Base-by-base conservation (phyloP, 1,140 invertebrate species). In the Drosophila arizonae region DNA sequence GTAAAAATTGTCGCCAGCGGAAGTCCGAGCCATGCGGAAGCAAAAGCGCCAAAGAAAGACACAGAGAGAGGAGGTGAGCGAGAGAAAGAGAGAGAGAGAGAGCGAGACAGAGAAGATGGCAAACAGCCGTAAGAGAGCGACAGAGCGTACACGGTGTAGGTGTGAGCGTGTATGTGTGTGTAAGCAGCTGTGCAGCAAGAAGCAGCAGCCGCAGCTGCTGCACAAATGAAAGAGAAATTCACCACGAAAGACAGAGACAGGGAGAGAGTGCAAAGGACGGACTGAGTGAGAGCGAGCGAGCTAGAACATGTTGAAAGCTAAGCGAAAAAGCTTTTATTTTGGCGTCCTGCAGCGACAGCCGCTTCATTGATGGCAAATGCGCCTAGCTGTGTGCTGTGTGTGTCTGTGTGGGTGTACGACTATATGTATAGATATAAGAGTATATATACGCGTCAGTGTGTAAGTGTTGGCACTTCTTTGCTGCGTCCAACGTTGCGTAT, bases 181-280 rank as follows among this genome's bases (percentile, higher is more conserved):
- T 60, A 55, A 86, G 79, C 82, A 86, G 82, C 82, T 86, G 82
- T 87, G 68, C 48, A 73, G 72, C 75, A 82, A 86, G 81, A 87
- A 87, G 81, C 76, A 87, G 71, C 24, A 56, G 15, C 50, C 56
- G 56, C 57, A 68, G 26, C 26, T 28, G 36, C 55, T 28, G 36
- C 55, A 68, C 61, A 43, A 52, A 39, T 15, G 54, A 17, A 58
- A 72, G 15, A 72, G 62, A 67, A 87, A 88, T 46, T 76, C 82
- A 87, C 79, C 82, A 82, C 72, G 17, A 52, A 30, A 1, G 58
- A 46, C 3, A 30, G 21, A 36, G 48, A 48, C 55, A 39, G 51
- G 56, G 15, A 64, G 24, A 21, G 10, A 45, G 21, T 3, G 28
- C 36, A 3, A 41, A 43, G 48, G 13, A 39, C 36, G 11, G 10